A percentile compares a stretch with the other conserved stretches of the same genome.
phyloP scores from a whole-genome alignment of 2,113 vertebrate species.

The Nymphicus hollandicus region DNA sequence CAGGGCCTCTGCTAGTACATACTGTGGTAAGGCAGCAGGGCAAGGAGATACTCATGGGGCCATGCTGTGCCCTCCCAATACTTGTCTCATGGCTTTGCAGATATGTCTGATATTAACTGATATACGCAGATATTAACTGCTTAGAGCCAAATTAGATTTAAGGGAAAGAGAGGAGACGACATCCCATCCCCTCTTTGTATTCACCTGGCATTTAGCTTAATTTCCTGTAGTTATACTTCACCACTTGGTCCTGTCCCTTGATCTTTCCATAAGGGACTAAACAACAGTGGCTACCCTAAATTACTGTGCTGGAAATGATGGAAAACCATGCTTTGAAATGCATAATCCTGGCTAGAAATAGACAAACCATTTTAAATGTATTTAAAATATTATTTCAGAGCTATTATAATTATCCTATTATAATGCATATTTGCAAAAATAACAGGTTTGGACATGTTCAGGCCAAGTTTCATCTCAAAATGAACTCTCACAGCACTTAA shows the following conservation, averaged over 20 bases:
- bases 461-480: slow-evolving; percentile 26
- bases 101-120: neutral
- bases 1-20: neutral
- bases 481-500: neutral
- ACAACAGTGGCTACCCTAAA: neutral
- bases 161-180: neutral
- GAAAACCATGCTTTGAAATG: neutral
- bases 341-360: neutral
- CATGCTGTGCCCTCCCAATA: neutral
- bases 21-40: neutral
- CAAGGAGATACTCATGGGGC: rapidly evolving
- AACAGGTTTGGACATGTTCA: neutral
- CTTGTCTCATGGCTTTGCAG: neutral
- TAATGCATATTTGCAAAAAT: neutral
- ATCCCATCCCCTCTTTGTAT: neutral
- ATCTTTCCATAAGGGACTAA: neutral
- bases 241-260: neutral
- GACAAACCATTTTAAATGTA: neutral
- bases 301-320: neutral
- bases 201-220: neutral
- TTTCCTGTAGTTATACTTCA: neutral
- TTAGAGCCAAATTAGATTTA: rapidly evolving
- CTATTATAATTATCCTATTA: neutral
- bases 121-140: neutral
- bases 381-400: neutral